Base-by-base conservation (phyloP, 2,797 vertebrate species). In the Nothura maculosa region DNA sequence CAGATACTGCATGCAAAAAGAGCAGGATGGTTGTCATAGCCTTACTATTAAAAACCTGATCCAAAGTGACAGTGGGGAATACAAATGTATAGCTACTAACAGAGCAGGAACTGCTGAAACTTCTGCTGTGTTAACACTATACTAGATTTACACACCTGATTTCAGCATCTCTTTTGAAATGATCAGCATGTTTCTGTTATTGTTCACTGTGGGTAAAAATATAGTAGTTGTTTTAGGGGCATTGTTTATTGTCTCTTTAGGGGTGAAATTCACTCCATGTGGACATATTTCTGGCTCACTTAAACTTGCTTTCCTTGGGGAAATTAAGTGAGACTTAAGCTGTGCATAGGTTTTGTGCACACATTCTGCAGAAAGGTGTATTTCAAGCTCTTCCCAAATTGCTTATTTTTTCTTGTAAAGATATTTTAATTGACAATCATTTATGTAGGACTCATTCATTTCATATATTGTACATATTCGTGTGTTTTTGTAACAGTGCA, bases 51-150 rank as follows among this genome's bases (percentile, higher is more conserved):
- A 98, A 60, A 98, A 98, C 54, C 97, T 98, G 91, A 95, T 91
- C 24, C 97, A 98, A 76, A 97, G 87, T 81, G 99, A 99, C 89
- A 98, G 98, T 89, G 99, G 99, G 5, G 98, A 99, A 90, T 99
- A 99, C 81, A 99, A 98, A 91, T 99, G 99, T 79, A 12, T 98
- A 62, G 99, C 99, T 88, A 97, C 96, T 55, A 99, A 99, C 96
- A 94, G 95, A 30, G 97, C 98, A 40, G 99, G 99, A 30, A 97
- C 85, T 91, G 98, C 98, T 24, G 98, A 99, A 96, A 98, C 98
- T 52, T 94, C 91, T 40, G 99, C 99, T 1, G 89, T 98, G 79
- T 98, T 99, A 78, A 99, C 98, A 47, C 96, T 99, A 43, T 98
- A 98, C 93, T 99, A 97, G 97, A 77, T 69, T 76, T 81, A 40